Evolutionary conservation across 2,113 vertebrate species (phyloP).

Genomic region (Festucalex cinctus): DNA sequence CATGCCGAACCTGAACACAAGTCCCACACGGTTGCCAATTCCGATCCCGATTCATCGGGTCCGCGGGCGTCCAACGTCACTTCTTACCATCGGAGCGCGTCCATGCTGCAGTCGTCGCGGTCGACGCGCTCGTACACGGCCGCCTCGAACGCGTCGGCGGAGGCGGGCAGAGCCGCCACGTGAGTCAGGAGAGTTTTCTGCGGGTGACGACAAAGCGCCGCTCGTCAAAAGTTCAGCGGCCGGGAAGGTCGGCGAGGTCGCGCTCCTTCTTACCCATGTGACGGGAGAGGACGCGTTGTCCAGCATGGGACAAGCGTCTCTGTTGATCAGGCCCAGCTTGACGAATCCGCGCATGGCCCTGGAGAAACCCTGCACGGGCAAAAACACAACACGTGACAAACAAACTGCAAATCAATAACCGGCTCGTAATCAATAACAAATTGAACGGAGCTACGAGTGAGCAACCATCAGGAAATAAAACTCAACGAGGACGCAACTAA

Average conservation of each 20-base stretch:
- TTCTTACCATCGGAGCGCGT: constrained; percentile 83
- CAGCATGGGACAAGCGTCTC: constrained; percentile 76
- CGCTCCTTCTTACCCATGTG: constrained; percentile 81
- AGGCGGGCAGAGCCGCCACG: constrained; percentile 76
- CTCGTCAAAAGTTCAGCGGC: not conserved
- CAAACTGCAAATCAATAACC: too few species aligned
- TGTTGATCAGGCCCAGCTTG: constrained; percentile 87
- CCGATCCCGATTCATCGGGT: not conserved
- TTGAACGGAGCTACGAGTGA: too few species aligned
- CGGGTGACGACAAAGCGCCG: not conserved
- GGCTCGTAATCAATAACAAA: too few species aligned
- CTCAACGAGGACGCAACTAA: too few species aligned
- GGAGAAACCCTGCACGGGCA: constrained; percentile 79
- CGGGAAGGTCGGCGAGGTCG: not conserved
- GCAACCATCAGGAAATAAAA: too few species aligned
- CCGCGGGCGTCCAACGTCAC: too few species aligned
- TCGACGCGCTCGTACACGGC: constrained; percentile 75
- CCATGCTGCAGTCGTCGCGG: constrained; percentile 77
- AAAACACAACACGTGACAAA: too few species aligned
- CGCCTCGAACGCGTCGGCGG: constrained; percentile 72
- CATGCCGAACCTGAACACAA: constrained; percentile 82
- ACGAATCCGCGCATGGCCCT: constrained; percentile 83
- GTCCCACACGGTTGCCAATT: too few species aligned
- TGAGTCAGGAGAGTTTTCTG: constrained; percentile 87
- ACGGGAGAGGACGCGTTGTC: constrained; percentile 57